Evolutionary conservation across 37 sponge, comb jelly and placozoan species (phyloP).

Genomic region (Bolinopsis microptera): DNA sequence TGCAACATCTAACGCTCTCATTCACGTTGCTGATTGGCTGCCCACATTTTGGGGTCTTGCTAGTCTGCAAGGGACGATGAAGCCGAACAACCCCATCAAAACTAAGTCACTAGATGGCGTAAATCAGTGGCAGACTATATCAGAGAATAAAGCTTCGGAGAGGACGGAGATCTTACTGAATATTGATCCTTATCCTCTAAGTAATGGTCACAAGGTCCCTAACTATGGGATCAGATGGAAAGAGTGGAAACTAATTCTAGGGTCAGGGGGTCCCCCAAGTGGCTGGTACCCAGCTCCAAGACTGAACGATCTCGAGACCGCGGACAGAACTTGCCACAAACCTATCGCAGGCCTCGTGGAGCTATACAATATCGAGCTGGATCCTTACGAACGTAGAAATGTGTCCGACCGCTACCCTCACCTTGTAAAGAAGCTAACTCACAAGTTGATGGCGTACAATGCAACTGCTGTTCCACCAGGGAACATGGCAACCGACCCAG

Average conservation of each 20-base stretch:
- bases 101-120: constrained; percentile 26
- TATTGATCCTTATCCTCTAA: background rate
- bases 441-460: background rate
- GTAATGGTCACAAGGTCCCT: background rate
- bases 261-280: constrained; percentile 20
- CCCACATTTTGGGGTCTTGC: constrained; percentile 47
- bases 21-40: constrained; percentile 44
- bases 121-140: background rate
- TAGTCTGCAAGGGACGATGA: background rate
- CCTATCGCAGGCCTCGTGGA: background rate
- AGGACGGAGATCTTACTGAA: constrained; percentile 1
- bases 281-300: constrained; percentile 8
- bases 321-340: background rate
- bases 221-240: background rate
- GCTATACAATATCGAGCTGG: background rate
- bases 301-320: background rate
- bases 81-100: constrained; percentile 10
- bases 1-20: background rate
- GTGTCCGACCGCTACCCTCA: background rate
- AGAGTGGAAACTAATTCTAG: constrained; percentile 12
- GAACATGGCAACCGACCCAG: background rate
- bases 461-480: constrained; percentile 16
- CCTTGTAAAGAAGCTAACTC: background rate
- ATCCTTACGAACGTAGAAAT: constrained; percentile 10
- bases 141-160: background rate